Evolutionary conservation across 2,888 invertebrate genomes (phyloP).

Genomic region (Hirudinaria manillensis): DNA sequence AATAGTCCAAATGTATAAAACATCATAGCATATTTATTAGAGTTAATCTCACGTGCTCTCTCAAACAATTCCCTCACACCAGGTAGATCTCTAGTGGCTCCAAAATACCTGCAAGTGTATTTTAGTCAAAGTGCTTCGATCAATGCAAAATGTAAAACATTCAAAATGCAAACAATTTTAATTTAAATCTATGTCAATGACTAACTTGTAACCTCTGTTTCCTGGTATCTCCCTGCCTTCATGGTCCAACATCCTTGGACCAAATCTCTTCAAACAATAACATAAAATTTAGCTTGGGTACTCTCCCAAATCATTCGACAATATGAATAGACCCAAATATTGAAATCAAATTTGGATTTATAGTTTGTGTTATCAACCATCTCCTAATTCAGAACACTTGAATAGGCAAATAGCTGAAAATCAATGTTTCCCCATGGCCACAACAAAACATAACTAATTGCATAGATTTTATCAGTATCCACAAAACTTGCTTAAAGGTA

Average conservation of each 20-base stretch:
- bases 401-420: no score
- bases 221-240: slow-evolving; percentile 83
- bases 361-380: no score
- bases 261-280: slow-evolving; percentile 61
- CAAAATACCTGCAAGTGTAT: slow-evolving; percentile 66
- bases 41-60: not conserved
- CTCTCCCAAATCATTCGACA: no score
- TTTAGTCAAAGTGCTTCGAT: not conserved
- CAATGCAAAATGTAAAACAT: not conserved
- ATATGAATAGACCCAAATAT: no score
- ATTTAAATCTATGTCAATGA: not conserved
- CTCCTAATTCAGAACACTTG: no score
- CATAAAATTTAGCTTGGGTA: not conserved
- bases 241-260: slow-evolving; percentile 67
- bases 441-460: no score
- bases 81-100: slow-evolving; percentile 93
- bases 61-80: slow-evolving; percentile 95
- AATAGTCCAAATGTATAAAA: slow-evolving; percentile 13
- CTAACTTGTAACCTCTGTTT: slow-evolving; percentile 75
- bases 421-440: no score
- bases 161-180: not conserved
- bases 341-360: no score
- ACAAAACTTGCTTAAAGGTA: no score
- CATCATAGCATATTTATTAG: not conserved
- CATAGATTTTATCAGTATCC: no score